Base-by-base conservation (phyloP, 1,140 invertebrate genomes). In the Oscheius sp. region DNA sequence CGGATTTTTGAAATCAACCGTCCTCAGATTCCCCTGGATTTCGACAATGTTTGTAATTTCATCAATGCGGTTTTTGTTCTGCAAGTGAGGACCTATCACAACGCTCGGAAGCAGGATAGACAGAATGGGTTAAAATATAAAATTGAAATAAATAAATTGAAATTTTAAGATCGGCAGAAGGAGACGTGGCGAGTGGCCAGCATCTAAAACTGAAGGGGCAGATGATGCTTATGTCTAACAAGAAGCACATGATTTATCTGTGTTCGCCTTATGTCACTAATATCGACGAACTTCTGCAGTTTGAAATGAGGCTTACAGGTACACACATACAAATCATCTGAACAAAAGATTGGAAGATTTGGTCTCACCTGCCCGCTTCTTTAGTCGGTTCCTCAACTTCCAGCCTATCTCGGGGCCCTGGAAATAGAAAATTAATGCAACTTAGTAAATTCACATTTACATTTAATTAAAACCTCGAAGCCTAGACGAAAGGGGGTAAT, bases 261-360 rank as follows among this genome's bases (percentile, higher is more conserved):
- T 79, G 79, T 49, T 80, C 80, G 18, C 80, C 80, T 3, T 81
- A 81, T 73, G 80, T 82, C 10, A 82, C 80, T 2, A 77, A 68
- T 32, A 82, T 82, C 3, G 77, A 80, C 18, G 80, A 82, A 63
- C 78, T 82, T 3, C 52, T 83, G 31, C 77, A 81, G 59, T 83
- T 77, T 61, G 94, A 93, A 2, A 88, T 97, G 2, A 95, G 91
- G 81, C 90, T 98, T 68, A 94, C 69, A 92, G 74, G 38, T 42
- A 42, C n/a, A 42, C n/a, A 10, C n/a, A n/a, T n/a, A n/a, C n/a
- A n/a, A n/a, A n/a, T n/a, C n/a, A n/a, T n/a, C n/a, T n/a, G n/a
- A n/a, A n/a, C n/a, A n/a, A n/a, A n/a, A n/a, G n/a, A n/a, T n/a
- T n/a, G n/a, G n/a, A n/a, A n/a, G n/a, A n/a, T n/a, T n/a, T n/a